phyloP scores from a whole-genome alignment of 2,888 invertebrate species.

The Temnothorax rugatulus region DNA sequence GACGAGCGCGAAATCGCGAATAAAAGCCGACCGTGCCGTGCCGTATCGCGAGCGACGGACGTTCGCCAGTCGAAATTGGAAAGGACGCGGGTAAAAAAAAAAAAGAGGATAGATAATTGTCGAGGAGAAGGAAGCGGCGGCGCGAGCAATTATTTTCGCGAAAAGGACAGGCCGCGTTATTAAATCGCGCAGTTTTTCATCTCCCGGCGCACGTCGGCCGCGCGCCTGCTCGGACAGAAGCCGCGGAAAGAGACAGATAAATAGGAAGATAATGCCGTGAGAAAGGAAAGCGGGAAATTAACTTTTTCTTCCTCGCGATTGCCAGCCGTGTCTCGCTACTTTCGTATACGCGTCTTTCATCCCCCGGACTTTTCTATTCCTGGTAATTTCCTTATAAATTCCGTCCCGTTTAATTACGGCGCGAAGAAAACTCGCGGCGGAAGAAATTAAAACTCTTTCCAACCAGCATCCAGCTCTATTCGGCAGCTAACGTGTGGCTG shows the following conservation, averaged over 20 bases:
- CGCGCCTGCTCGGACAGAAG: conserved; percentile 41
- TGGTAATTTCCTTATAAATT: conserved; percentile 38
- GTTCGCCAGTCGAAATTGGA: conserved; percentile 47
- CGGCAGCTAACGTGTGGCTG: background rate
- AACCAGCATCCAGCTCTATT: background rate
- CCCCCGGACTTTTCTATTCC: conserved; percentile 3
- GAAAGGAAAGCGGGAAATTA: conserved; percentile 60
- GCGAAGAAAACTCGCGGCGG: background rate
- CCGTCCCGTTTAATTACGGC: conserved; percentile 29
- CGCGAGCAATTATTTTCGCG: conserved; percentile 69
- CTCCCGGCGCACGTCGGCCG: conserved; percentile 36
- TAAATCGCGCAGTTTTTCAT: conserved; percentile 72
- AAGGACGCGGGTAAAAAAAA: conserved; percentile 19
- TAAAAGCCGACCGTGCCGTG: conserved; percentile 44
- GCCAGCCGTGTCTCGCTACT: conserved; percentile 10
- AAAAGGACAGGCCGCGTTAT: conserved; percentile 65
- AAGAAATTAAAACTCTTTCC: background rate
- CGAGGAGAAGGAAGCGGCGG: conserved; percentile 39
- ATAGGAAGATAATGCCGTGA: conserved; percentile 65
- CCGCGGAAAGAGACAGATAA: conserved; percentile 61
- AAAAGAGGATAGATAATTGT: conserved; percentile 47
- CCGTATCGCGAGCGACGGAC: conserved; percentile 23
- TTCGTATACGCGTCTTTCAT: conserved; percentile 12
- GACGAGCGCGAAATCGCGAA: conserved; percentile 59
- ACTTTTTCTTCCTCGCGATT: conserved; percentile 65